A percentile compares a stretch with the other conserved stretches of the same genome.
These are phyloP conservation scores for Drosophila tanythrix DNA, from an alignment of 2,888 invertebrate species.

Conservation along the genomic window DNA sequence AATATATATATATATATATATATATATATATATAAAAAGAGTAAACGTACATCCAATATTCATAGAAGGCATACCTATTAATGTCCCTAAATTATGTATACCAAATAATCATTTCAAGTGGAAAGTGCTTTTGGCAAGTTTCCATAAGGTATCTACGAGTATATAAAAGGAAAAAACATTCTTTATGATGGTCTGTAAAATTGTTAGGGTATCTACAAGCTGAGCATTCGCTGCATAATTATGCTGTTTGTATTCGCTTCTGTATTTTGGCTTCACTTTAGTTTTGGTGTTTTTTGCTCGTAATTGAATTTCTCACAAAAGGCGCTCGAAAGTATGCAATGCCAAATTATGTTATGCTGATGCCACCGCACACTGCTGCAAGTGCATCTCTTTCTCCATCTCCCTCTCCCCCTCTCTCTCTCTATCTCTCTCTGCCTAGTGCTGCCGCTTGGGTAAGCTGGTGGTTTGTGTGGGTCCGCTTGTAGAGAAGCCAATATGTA, in stretches of 20 bases:
- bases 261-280: not conserved
- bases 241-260: not conserved
- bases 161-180: too few species aligned
- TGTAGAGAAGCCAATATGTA: conserved; percentile 18
- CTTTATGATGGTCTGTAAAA: too few species aligned
- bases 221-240: not conserved
- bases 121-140: not conserved
- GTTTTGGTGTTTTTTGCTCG: conserved; percentile 30
- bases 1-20: too few species aligned
- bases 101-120: not conserved
- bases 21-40: too few species aligned
- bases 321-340: conserved; percentile 73
- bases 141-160: not conserved
- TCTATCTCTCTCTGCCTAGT: not conserved
- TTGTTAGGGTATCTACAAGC: conserved; percentile 20
- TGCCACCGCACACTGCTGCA: conserved; percentile 7
- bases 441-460: not conserved
- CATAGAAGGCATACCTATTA: not conserved
- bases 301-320: conserved; percentile 61
- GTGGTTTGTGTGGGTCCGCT: not conserved
- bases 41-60: not conserved
- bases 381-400: not conserved
- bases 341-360: conserved; percentile 69
- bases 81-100: not conserved
- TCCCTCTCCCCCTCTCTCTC: too few species aligned